phyloP scores from a whole-genome alignment of 2,113 vertebrate species.

The Prietella phreatophila region DNA sequence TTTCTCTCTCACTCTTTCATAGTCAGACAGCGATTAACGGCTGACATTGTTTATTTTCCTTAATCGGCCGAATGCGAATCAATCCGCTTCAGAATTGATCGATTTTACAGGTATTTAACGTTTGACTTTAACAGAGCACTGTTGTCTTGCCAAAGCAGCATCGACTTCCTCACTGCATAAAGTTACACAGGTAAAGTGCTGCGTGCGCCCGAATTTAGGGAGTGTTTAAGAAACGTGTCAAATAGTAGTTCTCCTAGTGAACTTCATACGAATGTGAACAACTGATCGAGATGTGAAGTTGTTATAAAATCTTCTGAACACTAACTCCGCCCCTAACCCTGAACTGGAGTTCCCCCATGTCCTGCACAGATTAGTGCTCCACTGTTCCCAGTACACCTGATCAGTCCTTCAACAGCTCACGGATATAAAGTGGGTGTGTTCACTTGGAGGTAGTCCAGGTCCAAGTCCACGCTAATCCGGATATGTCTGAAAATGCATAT shows the following conservation, averaged over 20 bases:
- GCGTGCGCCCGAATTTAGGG: background rate
- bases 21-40: slow-evolving; percentile 6
- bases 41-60: slow-evolving; percentile 38
- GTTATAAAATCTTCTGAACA: background rate
- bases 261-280: background rate
- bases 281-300: background rate
- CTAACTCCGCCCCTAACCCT: background rate
- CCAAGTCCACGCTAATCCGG: no score
- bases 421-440: background rate
- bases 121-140: slow-evolving; percentile 9
- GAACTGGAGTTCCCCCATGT: background rate
- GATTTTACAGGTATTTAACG: slow-evolving; percentile 21
- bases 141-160: slow-evolving; percentile 10
- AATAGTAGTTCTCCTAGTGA: background rate
- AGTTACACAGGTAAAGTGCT: slow-evolving; percentile 31
- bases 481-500: no score
- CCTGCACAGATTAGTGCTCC: background rate
- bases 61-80: background rate
- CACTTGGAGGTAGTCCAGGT: no score
- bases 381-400: background rate
- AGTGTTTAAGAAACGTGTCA: background rate
- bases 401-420: background rate
- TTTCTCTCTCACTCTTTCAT: background rate
- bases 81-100: slow-evolving; percentile 18
- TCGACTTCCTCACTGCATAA: background rate